Base-by-base conservation (phyloP, 64 coral and sea anemone species). In the Acropora tenuis region DNA sequence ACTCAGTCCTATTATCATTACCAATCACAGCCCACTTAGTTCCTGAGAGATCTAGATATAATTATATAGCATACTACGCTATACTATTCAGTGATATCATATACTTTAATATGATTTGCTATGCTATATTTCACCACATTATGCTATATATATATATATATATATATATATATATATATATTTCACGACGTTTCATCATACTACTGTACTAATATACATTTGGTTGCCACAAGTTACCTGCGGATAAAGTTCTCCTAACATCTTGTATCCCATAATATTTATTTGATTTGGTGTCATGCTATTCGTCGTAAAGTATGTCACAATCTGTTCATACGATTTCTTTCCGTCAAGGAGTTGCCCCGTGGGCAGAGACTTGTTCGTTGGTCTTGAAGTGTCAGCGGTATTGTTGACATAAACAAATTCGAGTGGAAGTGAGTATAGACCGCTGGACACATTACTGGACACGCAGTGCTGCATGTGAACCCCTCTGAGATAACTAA, bases 321-420 rank as follows among this genome's bases (percentile, higher is more conserved):
- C 86, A 13, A 93, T 72, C 19, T 50, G 13, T 19, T 71, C 57
- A 80, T 93, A 93, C 5, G 84, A 79, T 41, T 93, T 79, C 59
- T 84, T 99, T 1, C 97, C 97, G 65, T 96, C 45, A 1, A 96
- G 76, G 43, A 65, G 79, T 11, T 99, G 78, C 1, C 97, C 97
- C 9, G 94, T 93, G 6, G 97, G 94, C 11, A 99, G 88, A 20
- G 57, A 49, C 58, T 78, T 78, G 18, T 89, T 94, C 1, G 97
- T 93, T 65, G 78, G 91, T 50, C 88, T 88, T 80, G 73, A 88
- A 7, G 18, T 75, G 74, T 96, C 85, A 47, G 97, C 82, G 41
- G 85, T 90, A 41, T 92, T 92, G 75, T 99, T 96, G 1, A 91
- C 86, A 59, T 99, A 99, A 2, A 99, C 94, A 72, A 84, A 92